Conservation (phyloP, 2,888 invertebrate genomes). For the Eretmocerus hayati region DNA sequence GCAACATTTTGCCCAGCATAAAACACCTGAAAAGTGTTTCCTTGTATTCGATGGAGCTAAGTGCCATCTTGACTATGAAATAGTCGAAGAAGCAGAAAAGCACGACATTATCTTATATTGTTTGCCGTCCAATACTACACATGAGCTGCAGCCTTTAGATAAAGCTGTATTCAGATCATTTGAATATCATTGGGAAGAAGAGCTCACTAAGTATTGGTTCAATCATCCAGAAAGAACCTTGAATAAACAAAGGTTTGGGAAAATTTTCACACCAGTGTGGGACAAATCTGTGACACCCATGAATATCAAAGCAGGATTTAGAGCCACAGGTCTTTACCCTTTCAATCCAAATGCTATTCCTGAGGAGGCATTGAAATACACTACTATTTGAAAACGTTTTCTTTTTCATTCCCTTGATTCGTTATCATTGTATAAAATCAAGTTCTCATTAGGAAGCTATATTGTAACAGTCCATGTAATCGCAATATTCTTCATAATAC, state of each 20-base stretch:
- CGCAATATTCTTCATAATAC: too few species aligned
- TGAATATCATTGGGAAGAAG: constrained; percentile 25
- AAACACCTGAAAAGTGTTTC: constrained; percentile 29
- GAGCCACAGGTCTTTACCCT: constrained; percentile 6
- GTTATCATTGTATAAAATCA: too few species aligned
- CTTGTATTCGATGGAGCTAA: constrained; percentile 33
- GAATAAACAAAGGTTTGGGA: constrained; percentile 22
- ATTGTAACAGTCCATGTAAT: too few species aligned
- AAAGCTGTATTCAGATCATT: constrained; percentile 30
- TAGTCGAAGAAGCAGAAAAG: constrained; percentile 26
- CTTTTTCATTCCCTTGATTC: too few species aligned
- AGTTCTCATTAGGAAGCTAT: too few species aligned
- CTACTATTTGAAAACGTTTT: too few species aligned
- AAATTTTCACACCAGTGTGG: constrained; percentile 9
- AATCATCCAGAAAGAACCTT: constrained; percentile 22
- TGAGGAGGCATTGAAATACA: too few species aligned
- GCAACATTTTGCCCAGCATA: constrained; percentile 31
- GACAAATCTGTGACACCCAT: constrained; percentile 20
- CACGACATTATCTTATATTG: constrained; percentile 31
- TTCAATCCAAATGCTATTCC: constrained; percentile 17
- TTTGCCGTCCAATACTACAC: constrained; percentile 32
- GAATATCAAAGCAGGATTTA: constrained; percentile 19
- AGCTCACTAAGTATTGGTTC: constrained; percentile 18
- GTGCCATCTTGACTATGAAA: constrained; percentile 24
- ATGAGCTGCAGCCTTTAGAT: constrained; percentile 32